Percentiles rank a stretch among this genome's conserved stretches.
phyloP scores from a whole-genome alignment of 1,140 invertebrate genomes.

The Camponotus floridanus region DNA sequence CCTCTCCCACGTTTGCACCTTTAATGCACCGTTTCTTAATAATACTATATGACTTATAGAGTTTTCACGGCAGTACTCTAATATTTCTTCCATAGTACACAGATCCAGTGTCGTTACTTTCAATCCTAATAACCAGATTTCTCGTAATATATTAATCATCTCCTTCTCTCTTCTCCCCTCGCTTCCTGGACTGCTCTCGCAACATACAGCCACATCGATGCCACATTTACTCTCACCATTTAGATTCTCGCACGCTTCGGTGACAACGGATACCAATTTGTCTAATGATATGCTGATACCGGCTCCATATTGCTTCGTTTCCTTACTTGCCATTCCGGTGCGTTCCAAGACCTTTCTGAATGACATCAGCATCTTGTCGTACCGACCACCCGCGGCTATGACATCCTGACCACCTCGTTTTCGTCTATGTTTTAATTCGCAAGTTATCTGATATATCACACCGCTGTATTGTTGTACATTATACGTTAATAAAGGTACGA shows the following conservation, averaged over 20 bases:
- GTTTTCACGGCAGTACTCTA: constrained; percentile 89
- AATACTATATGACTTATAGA: constrained; percentile 90
- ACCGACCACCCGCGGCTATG: constrained; percentile 89
- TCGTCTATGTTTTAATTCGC: constrained; percentile 88
- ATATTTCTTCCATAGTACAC: constrained; percentile 89
- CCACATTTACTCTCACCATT: constrained; percentile 77
- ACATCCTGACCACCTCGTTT: constrained; percentile 87
- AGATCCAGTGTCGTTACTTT: constrained; percentile 86
- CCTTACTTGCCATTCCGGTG: constrained; percentile 79
- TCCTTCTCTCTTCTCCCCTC: constrained; percentile 88
- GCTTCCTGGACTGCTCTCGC: constrained; percentile 87
- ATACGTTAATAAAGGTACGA: constrained; percentile 89
- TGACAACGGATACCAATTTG: constrained; percentile 88
- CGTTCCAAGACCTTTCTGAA: constrained; percentile 83
- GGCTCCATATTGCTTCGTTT: constrained; percentile 88
- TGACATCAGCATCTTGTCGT: constrained; percentile 81
- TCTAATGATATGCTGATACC: constrained; percentile 92
- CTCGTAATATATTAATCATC: constrained; percentile 87
- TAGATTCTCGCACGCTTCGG: constrained; percentile 84
- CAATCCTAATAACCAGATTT: constrained; percentile 88
- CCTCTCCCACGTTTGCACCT: constrained; percentile 88
- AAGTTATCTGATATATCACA: constrained; percentile 91
- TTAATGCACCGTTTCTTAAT: constrained; percentile 88
- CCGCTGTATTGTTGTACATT: constrained; percentile 90
- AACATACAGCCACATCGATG: constrained; percentile 90